Conservation (phyloP, 2,888 invertebrate genomes). For the Athripsodes cinereus region DNA sequence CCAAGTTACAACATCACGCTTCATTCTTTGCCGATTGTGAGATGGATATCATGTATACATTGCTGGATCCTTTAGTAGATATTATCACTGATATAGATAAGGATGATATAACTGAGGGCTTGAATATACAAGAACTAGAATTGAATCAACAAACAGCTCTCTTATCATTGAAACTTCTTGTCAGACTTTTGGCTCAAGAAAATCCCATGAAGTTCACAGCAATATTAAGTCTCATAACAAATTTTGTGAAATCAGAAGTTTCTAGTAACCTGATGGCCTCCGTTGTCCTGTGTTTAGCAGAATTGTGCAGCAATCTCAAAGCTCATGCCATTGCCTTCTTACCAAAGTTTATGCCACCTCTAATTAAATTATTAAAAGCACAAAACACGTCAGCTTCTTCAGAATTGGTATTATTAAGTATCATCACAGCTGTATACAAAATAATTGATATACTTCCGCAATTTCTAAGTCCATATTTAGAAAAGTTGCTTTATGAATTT, state of each 20-base stretch:
- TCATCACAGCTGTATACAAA: slow-evolving; percentile 73
- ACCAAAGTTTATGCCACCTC: slow-evolving; percentile 72
- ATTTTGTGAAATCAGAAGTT: slow-evolving; percentile 49
- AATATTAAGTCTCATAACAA: slow-evolving; percentile 61
- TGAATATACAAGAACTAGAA: slow-evolving; percentile 52
- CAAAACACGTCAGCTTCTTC: slow-evolving; percentile 56
- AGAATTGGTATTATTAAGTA: slow-evolving; percentile 60
- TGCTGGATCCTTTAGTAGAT: slow-evolving; percentile 56
- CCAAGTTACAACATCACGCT: slow-evolving; percentile 65
- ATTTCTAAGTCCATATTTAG: slow-evolving; percentile 81
- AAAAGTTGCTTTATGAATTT: slow-evolving; percentile 61
- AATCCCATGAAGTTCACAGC: slow-evolving; percentile 65
- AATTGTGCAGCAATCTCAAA: slow-evolving; percentile 68
- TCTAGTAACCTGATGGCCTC: slow-evolving; percentile 65
- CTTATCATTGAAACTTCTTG: slow-evolving; percentile 75
- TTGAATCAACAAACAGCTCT: slow-evolving; percentile 77
- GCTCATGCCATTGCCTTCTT: slow-evolving; percentile 69
- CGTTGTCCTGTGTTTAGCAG: slow-evolving; percentile 69
- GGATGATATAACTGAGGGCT: slow-evolving; percentile 35
- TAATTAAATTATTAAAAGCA: slow-evolving; percentile 58
- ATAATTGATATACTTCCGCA: slow-evolving; percentile 74
- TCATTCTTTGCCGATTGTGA: slow-evolving; percentile 54
- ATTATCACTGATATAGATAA: slow-evolving; percentile 53
- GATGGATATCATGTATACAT: slow-evolving; percentile 46
- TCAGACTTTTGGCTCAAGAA: slow-evolving; percentile 61